These are phyloP conservation scores for Saccostrea glomerata DNA, from an alignment of 1,140 invertebrate genomes.

Conservation along the genomic window DNA sequence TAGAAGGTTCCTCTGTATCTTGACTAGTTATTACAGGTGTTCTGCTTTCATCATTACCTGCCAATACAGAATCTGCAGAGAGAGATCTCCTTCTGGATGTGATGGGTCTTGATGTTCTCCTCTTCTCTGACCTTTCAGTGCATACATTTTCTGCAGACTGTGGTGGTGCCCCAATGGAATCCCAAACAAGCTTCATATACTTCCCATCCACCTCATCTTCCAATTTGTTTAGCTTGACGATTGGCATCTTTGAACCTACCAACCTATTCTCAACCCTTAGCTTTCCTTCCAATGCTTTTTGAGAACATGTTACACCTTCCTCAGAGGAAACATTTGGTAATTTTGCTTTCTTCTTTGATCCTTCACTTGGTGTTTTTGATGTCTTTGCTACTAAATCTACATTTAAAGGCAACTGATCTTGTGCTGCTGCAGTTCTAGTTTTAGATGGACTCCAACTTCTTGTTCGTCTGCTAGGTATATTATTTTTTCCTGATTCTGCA, in stretches of 20 bases:
- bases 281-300: not conserved
- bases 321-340: not conserved
- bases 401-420: no score
- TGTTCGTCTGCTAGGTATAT: not conserved
- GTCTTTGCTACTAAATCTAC: no score
- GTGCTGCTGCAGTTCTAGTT: not conserved
- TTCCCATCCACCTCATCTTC: not conserved
- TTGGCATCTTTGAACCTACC: not conserved
- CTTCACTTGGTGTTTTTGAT: no score
- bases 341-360: not conserved
- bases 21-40: not conserved
- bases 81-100: not conserved
- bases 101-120: not conserved
- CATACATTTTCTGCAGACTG: not conserved
- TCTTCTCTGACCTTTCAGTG: not conserved
- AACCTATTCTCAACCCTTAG: not conserved
- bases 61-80: not conserved
- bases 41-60: not conserved
- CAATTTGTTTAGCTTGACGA: not conserved
- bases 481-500: not conserved
- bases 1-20: not conserved
- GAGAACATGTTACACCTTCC: not conserved
- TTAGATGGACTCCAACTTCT: not conserved
- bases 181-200: not conserved
- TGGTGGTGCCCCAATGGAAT: not conserved